Conservation (phyloP, 2,888 invertebrate species). For the Lasius platythorax region DNA sequence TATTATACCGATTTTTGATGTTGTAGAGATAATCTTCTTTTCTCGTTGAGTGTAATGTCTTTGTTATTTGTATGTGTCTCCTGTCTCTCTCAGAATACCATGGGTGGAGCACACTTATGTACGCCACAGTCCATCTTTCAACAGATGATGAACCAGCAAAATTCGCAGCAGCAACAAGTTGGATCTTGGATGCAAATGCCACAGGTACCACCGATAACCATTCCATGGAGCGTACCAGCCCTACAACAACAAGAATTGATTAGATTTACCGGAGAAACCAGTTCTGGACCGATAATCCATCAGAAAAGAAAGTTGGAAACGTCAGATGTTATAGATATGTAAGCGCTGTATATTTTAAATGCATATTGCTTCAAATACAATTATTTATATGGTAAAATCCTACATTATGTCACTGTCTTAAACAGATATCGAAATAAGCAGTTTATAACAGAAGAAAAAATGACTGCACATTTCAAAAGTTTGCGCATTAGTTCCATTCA, state of each 20-base stretch:
- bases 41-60: not conserved
- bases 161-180: slow-evolving; percentile 74
- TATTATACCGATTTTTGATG: not conserved
- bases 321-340: slow-evolving; percentile 77
- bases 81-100: slow-evolving; percentile 75
- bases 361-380: not conserved
- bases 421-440: slow-evolving; percentile 88
- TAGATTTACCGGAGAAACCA: slow-evolving; percentile 79
- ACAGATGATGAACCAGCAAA: slow-evolving; percentile 83
- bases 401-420: not conserved
- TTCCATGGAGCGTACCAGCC: slow-evolving; percentile 82
- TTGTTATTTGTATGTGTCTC: slow-evolving; percentile 15
- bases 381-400: not conserved
- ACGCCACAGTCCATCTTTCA: slow-evolving; percentile 84
- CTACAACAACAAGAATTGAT: slow-evolving; percentile 81
- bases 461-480: slow-evolving; percentile 92
- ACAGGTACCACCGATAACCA: slow-evolving; percentile 80
- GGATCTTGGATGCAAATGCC: slow-evolving; percentile 80
- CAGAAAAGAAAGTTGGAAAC: slow-evolving; percentile 82
- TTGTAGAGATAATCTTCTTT: not conserved
- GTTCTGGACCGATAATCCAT: slow-evolving; percentile 68
- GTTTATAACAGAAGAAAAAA: slow-evolving; percentile 93
- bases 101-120: slow-evolving; percentile 81
- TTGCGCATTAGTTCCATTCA: slow-evolving; percentile 89
- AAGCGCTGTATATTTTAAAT: slow-evolving; percentile 48